Evolutionary conservation across 1,140 invertebrate genomes (phyloP).

Genomic region (Drosophila lacertosa): DNA sequence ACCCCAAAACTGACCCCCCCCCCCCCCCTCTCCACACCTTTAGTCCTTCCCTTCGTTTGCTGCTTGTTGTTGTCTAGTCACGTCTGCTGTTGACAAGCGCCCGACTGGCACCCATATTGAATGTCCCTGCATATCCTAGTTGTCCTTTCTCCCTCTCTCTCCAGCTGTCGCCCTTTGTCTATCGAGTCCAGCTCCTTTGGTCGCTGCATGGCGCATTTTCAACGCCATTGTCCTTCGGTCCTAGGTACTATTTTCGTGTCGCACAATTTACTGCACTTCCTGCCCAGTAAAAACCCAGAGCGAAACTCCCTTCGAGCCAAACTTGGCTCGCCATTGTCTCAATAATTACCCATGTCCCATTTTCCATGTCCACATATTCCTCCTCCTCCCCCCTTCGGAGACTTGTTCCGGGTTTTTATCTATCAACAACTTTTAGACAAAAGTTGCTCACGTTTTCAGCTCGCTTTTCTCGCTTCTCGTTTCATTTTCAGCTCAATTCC

Average conservation of each 20-base stretch:
- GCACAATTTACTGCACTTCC: slow-evolving; percentile 77
- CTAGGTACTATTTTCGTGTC: slow-evolving; percentile 76
- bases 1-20: too few relatives aligned
- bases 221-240: slow-evolving; percentile 70
- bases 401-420: slow-evolving; percentile 59
- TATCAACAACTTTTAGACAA: slow-evolving; percentile 66
- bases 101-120: slow-evolving; percentile 65
- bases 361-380: slow-evolving; percentile 32
- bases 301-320: slow-evolving; percentile 24
- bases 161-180: slow-evolving; percentile 7
- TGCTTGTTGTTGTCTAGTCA: slow-evolving; percentile 59
- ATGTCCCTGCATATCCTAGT: slow-evolving; percentile 45
- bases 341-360: slow-evolving; percentile 75
- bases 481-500: slow-evolving; percentile 17
- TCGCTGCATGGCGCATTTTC: slow-evolving; percentile 73
- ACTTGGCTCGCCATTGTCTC: slow-evolving; percentile 66
- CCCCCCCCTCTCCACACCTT: slow-evolving; percentile 30
- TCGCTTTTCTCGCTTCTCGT: too few relatives aligned
- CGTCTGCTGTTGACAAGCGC: slow-evolving; percentile 70
- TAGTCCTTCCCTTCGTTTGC: slow-evolving; percentile 63
- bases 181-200: slow-evolving; percentile 16
- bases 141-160: not conserved
- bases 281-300: slow-evolving; percentile 54
- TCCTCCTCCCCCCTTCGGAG: slow-evolving; percentile 9
- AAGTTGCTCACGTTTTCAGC: slow-evolving; percentile 53